phyloP scores from a whole-genome alignment of 2,113 vertebrate genomes.

The Phocoena phocoena region DNA sequence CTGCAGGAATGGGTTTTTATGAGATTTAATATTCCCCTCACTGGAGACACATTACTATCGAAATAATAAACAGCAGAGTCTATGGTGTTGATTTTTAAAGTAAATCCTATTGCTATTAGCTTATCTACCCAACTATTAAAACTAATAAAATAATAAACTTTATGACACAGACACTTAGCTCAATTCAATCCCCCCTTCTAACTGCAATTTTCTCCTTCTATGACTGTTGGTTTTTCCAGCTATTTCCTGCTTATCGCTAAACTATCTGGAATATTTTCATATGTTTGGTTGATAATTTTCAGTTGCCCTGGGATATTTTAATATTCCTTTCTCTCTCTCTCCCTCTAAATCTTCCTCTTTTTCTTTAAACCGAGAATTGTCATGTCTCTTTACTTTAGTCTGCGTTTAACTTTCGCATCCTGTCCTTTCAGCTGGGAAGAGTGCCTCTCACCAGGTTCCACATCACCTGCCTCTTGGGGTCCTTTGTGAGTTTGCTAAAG shows the following conservation, averaged over 20 bases:
- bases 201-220: slow-evolving; percentile 38
- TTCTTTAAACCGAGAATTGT: background rate
- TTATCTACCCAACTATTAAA: slow-evolving; percentile 78
- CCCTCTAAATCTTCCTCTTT: background rate
- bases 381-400: background rate
- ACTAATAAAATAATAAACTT: slow-evolving; percentile 81
- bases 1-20: background rate
- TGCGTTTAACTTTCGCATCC: background rate
- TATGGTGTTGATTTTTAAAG: slow-evolving; percentile 75
- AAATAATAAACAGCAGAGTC: slow-evolving; percentile 75
- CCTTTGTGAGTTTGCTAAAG: background rate
- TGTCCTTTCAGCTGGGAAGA: background rate
- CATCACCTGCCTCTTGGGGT: background rate
- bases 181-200: slow-evolving; percentile 7
- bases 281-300: slow-evolving; percentile 59
- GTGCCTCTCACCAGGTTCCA: background rate
- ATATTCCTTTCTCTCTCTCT: background rate
- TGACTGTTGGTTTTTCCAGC: slow-evolving; percentile 40
- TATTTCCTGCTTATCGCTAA: slow-evolving; percentile 69
- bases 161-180: slow-evolving; percentile 72
- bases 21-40: slow-evolving; percentile 56
- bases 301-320: slow-evolving; percentile 45
- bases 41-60: slow-evolving; percentile 62
- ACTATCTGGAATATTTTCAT: slow-evolving; percentile 64
- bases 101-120: slow-evolving; percentile 78